phyloP scores from a whole-genome alignment of 2,888 invertebrate species.

The Koerneria pararmatus region DNA sequence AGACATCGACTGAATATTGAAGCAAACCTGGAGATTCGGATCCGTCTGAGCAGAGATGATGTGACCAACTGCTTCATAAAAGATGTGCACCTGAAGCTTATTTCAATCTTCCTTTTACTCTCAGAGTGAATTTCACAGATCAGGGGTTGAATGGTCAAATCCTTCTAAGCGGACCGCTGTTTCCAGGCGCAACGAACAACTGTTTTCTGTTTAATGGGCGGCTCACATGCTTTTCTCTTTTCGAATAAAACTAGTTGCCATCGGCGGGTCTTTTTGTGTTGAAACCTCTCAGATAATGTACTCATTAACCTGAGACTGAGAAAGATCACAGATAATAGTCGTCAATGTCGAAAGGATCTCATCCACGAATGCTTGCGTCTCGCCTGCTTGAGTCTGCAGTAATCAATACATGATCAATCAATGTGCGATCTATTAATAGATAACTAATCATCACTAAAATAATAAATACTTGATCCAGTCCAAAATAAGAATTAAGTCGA shows the following conservation, averaged over 20 bases:
- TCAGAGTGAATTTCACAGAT: not conserved
- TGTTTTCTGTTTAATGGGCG: too few species aligned
- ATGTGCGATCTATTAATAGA: too few species aligned
- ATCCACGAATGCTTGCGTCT: slow-evolving; percentile 94
- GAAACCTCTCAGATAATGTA: too few species aligned
- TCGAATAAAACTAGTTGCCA: too few species aligned
- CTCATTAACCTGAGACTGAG: slow-evolving; percentile 76
- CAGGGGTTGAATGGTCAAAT: not conserved
- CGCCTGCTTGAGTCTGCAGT: slow-evolving; percentile 80
- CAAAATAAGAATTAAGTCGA: too few species aligned
- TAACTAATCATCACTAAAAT: too few species aligned
- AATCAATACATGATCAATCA: not conserved
- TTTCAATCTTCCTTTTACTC: slow-evolving; percentile 34
- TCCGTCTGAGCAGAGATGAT: slow-evolving; percentile 86
- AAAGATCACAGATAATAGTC: slow-evolving; percentile 95
- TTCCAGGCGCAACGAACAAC: too few species aligned
- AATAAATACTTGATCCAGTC: too few species aligned
- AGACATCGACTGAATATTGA: not conserved
- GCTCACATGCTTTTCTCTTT: too few species aligned
- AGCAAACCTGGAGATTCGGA: not conserved
- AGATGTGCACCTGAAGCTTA: slow-evolving; percentile 74
- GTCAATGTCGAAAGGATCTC: slow-evolving; percentile 93
- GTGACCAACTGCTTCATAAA: slow-evolving; percentile 97
- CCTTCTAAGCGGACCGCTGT: not conserved
- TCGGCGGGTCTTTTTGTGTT: too few species aligned